Conservation (phyloP, 2,113 vertebrate genomes). For the Chlamydotis undulata region DNA sequence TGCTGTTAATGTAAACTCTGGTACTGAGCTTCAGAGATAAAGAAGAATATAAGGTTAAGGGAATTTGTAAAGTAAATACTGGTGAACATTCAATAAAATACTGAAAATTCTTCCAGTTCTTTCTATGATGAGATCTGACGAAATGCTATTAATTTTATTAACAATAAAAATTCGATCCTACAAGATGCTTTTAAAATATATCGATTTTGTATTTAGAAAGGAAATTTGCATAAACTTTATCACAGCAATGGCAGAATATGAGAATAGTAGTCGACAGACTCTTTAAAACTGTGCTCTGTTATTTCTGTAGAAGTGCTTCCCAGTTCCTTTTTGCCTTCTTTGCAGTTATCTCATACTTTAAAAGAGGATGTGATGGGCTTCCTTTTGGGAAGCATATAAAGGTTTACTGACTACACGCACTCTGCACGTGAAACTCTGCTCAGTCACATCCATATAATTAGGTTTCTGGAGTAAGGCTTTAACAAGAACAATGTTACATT, state of each 20-base stretch:
- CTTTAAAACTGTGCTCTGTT: background rate
- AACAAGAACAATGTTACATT: background rate
- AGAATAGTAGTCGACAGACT: background rate
- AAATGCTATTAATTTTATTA: background rate
- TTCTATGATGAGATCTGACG: background rate
- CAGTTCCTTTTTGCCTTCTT: background rate
- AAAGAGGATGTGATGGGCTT: background rate
- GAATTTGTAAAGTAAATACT: conserved; percentile 47
- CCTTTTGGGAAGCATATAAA: background rate
- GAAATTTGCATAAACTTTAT: background rate
- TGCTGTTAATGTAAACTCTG: conserved; percentile 32
- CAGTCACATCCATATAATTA: background rate
- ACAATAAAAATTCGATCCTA: background rate
- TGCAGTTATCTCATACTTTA: background rate
- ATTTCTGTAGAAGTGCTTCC: background rate
- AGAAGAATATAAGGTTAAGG: conserved; percentile 33
- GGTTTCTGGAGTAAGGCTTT: background rate
- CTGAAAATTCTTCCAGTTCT: conserved; percentile 19
- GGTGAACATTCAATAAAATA: background rate
- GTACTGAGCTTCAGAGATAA: conserved; percentile 54
- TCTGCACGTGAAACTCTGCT: background rate
- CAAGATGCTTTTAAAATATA: background rate
- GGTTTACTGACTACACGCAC: background rate
- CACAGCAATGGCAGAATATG: background rate
- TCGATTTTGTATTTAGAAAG: background rate